Evolutionary conservation across 2,797 vertebrate species (phyloP), one percentile per base, ranked within the genome.

Genomic region (Cetoscarus ocellatus): DNA sequence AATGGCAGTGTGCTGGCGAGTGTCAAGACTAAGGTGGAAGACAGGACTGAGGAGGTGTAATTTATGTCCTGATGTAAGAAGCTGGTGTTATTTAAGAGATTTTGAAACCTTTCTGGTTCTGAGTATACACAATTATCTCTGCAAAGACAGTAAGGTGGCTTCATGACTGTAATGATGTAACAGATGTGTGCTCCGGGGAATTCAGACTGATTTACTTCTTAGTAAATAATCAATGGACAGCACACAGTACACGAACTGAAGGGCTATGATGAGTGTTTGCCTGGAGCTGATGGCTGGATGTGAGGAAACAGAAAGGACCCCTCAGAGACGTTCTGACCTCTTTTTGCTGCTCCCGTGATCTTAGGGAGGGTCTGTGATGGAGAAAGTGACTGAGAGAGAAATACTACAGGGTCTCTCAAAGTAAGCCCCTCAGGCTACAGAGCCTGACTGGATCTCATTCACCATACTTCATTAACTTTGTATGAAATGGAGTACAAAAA

Each of bases 251-350:
- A 43, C 44, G 27, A 35, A 66, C 17, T 61, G 67, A 59, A 14
- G 45, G 38, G 58, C 67, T 69, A 35, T 12, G 52, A 59, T 36
- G 59, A 58, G 36, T 70, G 49, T 18, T 38, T 75, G 70, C 49
- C 39, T 39, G 19, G n/a, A 77, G 63, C 62, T 67, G 74, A 19
- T 6, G 53, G 70, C 59, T 75, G 57, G 35, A 71, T 74, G 58
- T 43, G 57, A 61, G 68, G 59, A 67, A 70, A 65, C 18, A 67
- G 53, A 73, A 65, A 35, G 57, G 63, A 58, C 75, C 67, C 85
- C 67, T 71, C 1, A 34, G 73, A 78, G 86, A 76, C 55, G 17
- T 15, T 42, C 73, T 88, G 86, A 86, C 86, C 88, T 88, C 71
- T 11, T 88, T 88, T 75, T 69, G 18, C 75, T 66, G 69, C 48